A percentile compares a stretch with the other conserved stretches of the same genome.
Conservation (phyloP, 2,888 invertebrate species). For the Melieria crassipennis region DNA sequence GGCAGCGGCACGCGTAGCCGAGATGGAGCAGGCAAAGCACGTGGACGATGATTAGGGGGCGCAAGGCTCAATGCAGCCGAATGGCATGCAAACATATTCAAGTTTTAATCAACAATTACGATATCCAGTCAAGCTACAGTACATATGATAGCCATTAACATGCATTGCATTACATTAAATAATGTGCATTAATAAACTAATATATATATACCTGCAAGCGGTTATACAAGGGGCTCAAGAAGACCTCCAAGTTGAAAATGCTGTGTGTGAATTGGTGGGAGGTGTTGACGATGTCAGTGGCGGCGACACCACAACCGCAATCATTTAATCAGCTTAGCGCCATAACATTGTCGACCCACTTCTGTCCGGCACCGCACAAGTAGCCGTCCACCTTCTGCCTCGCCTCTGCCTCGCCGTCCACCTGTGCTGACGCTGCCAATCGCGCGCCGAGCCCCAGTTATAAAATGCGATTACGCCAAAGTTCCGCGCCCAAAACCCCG, state of each 20-base stretch:
- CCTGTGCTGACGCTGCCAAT: neutral
- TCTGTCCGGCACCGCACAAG: neutral
- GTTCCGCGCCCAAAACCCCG: conserved; percentile 18
- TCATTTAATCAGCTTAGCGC: conserved; percentile 46
- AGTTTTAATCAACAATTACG: too few relatives aligned
- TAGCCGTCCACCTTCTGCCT: neutral
- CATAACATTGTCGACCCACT: conserved; percentile 3
- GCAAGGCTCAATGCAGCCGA: too few relatives aligned
- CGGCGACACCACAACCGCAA: conserved; percentile 2
- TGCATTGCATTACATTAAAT: too few relatives aligned
- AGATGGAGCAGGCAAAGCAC: conserved; percentile 49
- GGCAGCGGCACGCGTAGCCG: conserved; percentile 52
- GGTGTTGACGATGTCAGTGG: neutral
- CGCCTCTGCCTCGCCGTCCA: neutral
- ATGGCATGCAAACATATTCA: conserved; percentile 1
- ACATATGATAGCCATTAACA: too few relatives aligned
- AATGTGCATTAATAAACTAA: too few relatives aligned
- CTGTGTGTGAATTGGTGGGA: neutral
- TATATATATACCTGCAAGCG: conserved; percentile 42
- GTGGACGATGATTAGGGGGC: conserved; percentile 45
- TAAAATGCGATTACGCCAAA: conserved; percentile 7
- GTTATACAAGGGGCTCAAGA: conserved; percentile 39
- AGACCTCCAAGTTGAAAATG: conserved; percentile 2
- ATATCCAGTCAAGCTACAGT: too few relatives aligned
- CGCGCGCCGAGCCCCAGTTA: neutral